Percentiles rank a stretch among this genome's conserved stretches.
These are phyloP conservation scores for Actinia equina DNA, from an alignment of 64 coral and sea anemone species.

Conservation along the genomic window DNA sequence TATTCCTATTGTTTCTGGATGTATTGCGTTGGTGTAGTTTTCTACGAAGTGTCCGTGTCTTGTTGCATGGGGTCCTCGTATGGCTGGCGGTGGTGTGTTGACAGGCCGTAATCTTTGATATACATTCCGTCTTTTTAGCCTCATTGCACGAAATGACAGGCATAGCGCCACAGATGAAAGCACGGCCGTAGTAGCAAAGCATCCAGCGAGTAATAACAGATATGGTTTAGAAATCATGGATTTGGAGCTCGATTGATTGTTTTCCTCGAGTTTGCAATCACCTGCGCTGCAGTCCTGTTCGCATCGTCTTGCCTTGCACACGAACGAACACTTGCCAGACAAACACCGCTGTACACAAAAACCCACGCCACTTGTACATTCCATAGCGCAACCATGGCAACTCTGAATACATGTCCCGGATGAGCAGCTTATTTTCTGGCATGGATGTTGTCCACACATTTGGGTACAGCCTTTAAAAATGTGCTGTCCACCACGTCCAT, in stretches of 20 bases:
- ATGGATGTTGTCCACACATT: conserved; percentile 32
- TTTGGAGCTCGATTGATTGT: background rate
- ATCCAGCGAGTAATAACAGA: conserved; percentile 57
- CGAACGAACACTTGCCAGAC: conserved; percentile 60
- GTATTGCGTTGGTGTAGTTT: background rate
- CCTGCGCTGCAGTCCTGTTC: conserved; percentile 26
- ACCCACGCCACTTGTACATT: conserved; percentile 50
- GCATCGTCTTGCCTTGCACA: conserved; percentile 55
- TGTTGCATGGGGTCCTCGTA: background rate
- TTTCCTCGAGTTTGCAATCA: conserved; percentile 8
- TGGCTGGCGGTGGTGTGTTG: background rate
- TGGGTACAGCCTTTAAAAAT: conserved; percentile 56
- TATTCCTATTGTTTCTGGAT: background rate
- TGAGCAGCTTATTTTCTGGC: conserved; percentile 52
- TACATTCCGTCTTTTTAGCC: background rate
- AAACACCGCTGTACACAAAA: conserved; percentile 78
- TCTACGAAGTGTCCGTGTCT: background rate
- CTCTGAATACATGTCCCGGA: conserved; percentile 61
- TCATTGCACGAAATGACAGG: background rate
- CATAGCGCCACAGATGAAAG: conserved; percentile 21
- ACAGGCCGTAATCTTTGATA: conserved; percentile 5
- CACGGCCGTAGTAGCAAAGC: conserved; percentile 32
- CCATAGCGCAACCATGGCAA: conserved; percentile 82
- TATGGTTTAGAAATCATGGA: conserved; percentile 31
- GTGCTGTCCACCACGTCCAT: conserved; percentile 7